A percentile compares a stretch with the other conserved stretches of the same genome.
These are phyloP conservation scores for Pseudococcus jackbeardsleyi DNA, from an alignment of 2,888 invertebrate genomes.

Conservation along the genomic window DNA sequence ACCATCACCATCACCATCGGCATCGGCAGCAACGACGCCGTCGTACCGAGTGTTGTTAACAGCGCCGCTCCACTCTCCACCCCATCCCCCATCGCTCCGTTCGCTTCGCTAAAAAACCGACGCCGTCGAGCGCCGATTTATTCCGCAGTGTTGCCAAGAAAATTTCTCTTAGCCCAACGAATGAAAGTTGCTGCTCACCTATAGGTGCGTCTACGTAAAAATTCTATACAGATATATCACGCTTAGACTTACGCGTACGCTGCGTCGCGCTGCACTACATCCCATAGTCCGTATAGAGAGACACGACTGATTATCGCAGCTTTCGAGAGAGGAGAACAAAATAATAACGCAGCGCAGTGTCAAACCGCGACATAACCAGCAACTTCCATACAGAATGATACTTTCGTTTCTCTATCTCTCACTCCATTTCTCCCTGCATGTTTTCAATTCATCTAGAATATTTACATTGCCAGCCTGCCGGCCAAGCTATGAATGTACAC, in stretches of 20 bases:
- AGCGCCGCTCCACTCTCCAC: too few relatives aligned
- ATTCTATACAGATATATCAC: not conserved
- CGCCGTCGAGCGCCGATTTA: constrained; percentile 1
- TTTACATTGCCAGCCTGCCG: too few relatives aligned
- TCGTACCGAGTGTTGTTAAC: not conserved
- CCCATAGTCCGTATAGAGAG: not conserved
- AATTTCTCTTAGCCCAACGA: not conserved
- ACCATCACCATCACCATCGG: not conserved
- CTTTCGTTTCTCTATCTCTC: not conserved
- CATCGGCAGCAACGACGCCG: not conserved
- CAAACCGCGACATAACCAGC: not conserved
- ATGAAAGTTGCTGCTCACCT: not conserved
- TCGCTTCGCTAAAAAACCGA: not conserved
- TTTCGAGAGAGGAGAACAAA: not conserved
- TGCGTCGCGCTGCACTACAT: not conserved
- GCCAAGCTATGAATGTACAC: too few relatives aligned
- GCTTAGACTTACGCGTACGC: too few relatives aligned
- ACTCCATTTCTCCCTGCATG: not conserved
- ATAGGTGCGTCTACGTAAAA: not conserved
- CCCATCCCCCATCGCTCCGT: not conserved
- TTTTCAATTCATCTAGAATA: not conserved
- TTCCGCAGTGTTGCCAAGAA: not conserved
- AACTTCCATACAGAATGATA: not conserved
- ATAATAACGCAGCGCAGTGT: not conserved
- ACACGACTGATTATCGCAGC: not conserved